Evolutionary conservation across 1,140 invertebrate genomes (phyloP), one percentile per base, ranked within the genome.

Genomic region (Drosophila gunungcola): DNA sequence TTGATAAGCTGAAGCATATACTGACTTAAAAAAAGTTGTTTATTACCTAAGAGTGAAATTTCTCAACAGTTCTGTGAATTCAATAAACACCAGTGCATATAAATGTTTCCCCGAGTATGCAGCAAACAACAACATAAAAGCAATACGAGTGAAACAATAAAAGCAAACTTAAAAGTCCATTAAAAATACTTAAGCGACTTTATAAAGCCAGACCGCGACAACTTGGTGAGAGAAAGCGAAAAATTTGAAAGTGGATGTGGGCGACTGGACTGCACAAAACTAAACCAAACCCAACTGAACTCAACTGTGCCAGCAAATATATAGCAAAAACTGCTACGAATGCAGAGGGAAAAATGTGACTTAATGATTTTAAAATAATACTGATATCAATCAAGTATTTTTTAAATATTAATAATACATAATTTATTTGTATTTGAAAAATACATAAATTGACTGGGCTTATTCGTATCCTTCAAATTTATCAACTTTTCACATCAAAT

Each of bases 81-180:
- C 10, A 48, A 11, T 27, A 16, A 4, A 38, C 2, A 4, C 4
- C 13, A 36, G 4, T 21, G 29, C 29, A 46, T 34, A 53, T 25
- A 62, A 41, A 16, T 57, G 27, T 36, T 38, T 48, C 16, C 39
- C 7, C 53, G 52, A 48, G 36, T 21, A 38, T 75, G 45, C 11
- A 75, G 29, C 69, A 52, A 34, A 51, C 67, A 25, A 36, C 13
- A 38, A 48, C 39, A 53, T 56, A 65, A 45, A 67, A 75, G 64
- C 65, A 76, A 64, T 52, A 54, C 21, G 39, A 72, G 52, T 51
- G 57, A 88, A 83, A 77, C 79, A 88, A 80, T 88, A 77, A 80
- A 86, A 86, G 75, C 65, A 62, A 89, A 88, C 85, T 88, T 88
- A 88, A 88, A 88, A 88, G 84, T 88, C 84, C 84, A 88, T 88